Evolutionary conservation across 2,797 vertebrate genomes (phyloP).

Genomic region (Gymnoscopelus microlampas): DNA sequence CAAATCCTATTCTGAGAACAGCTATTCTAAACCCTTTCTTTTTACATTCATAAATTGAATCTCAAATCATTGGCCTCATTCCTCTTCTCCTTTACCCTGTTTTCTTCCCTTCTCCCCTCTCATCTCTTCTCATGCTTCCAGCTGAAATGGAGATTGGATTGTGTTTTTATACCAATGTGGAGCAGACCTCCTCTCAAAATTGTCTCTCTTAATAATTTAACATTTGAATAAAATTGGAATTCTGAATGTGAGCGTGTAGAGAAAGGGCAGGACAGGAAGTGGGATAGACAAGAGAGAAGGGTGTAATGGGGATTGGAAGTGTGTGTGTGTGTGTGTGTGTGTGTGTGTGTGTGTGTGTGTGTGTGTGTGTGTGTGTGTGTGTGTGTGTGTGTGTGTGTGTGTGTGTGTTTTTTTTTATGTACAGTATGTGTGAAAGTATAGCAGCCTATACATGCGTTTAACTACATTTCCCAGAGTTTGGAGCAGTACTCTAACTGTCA

Average conservation of each 20-base stretch:
- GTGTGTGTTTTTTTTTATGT: background rate
- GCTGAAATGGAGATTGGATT: conserved; percentile 55
- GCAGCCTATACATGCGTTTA: conserved; percentile 15
- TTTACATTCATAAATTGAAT: conserved; percentile 69
- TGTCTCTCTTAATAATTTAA: conserved; percentile 64
- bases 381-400: background rate
- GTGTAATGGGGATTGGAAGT: conserved; percentile 40
- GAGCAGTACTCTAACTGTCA: conserved; percentile 51
- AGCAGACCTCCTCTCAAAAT: conserved; percentile 61
- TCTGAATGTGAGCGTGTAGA: conserved; percentile 35
- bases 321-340: background rate
- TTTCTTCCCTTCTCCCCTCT: conserved; percentile 18
- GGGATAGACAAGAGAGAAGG: conserved; percentile 18
- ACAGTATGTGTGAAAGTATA: background rate
- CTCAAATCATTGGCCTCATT: conserved; percentile 62
- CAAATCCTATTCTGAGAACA: conserved; percentile 41
- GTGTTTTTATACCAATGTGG: conserved; percentile 48
- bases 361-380: background rate
- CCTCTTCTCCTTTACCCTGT: conserved; percentile 33
- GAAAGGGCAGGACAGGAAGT: background rate
- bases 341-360: background rate
- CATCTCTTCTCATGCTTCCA: conserved; percentile 33
- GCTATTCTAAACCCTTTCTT: conserved; percentile 55
- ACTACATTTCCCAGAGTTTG: conserved; percentile 19
- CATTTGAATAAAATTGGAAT: conserved; percentile 55